Base-by-base conservation (phyloP, 2,797 vertebrate species). In the Oryzias sinensis region DNA sequence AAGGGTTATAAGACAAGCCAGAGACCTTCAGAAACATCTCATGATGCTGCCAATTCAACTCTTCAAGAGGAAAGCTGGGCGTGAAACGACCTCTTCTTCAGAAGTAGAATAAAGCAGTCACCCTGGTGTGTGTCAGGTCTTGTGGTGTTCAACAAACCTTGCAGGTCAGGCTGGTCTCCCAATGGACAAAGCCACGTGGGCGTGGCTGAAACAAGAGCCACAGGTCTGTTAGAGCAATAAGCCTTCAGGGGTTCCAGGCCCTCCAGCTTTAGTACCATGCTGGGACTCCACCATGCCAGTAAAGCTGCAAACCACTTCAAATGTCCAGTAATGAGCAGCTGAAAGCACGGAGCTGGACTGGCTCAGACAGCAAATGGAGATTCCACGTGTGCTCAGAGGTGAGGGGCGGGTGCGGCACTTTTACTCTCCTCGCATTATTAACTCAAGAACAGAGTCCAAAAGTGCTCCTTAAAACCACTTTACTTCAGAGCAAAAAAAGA, bases 391-490 rank as follows among this genome's bases (percentile, higher is more conserved):
- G 42, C 40, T 54, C 14, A 53, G 58, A 52, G 56, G 17, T 22
- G 18, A 6, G 43, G 24, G 43, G 51, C 53, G 57, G 57, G 65
- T 68, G 69, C 55, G 45, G 14, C 1, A 2, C 54, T 68, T 53
- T 70, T 25, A 0, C 22, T 51, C n/a, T 43, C 47, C 44, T 15
- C 20, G 29, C n/a, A 17, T 50, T 45, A 15, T 49, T 22, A 50
- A 56, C 50, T 63, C 16, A 84, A 14, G 81, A 41, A 16, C 50
- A 57, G 8, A 68, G 58, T 60, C 74, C 60, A 70, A 49, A 24
- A 20, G 20, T 41, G 68, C 66, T 68, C 63, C 82, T 93, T 90
- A 83, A 89, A 90, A 89, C 77, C 71, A 85, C 75, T 92, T 93
- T 92, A 93, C 89, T 93, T 83, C 74, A 80, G 89, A 90, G 83